Evolutionary conservation across 2,888 invertebrate species (phyloP), one percentile per base, ranked within the genome.

Genomic region (Leptinotarsa tumamoca): DNA sequence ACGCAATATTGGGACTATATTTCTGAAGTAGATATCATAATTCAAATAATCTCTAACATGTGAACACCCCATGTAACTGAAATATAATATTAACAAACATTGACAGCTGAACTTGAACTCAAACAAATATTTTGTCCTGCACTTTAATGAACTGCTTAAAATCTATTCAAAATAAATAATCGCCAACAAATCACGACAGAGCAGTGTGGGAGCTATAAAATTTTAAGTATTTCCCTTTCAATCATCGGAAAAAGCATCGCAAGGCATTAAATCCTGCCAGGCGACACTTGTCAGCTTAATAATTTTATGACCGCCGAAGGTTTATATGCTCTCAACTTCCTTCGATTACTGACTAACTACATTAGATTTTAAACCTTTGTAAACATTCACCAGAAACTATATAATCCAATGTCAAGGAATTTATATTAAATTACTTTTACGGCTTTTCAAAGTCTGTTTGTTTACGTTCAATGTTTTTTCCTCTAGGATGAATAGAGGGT

Each of bases 291-390:
- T 83, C 82, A 83, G 82, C 79, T 80, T 76, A 78, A 78, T 79
- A 75, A 73, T 81, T 84, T 84, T 84, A 84, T 82, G 82, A 77
- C 79, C 79, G 77, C 78, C 79, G 71, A 79, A 78, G 79, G 81
- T 83, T 84, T 80, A 79, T 83, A 83, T 80, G 83, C 79, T 82
- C 82, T 83, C 80, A 80, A 83, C 84, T 84, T 84, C 84, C 84
- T 84, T 80, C 80, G 83, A 83, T 84, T 80, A 78, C 54, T 52
- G 50, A 72, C 80, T 74, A 76, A 78, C 78, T 77, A 66, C 77
- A 77, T 77, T 78, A 70, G 73, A 74, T 69, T 75, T 78, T 79
- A 74, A 80, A 75, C 80, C 80, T 77, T 75, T 71, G 70, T 79
- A 80, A 79, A 80, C 80, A 80, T 76, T 79, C 68, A 74, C 76